Base-by-base conservation (phyloP, 2,113 vertebrate species). In the Myiagra hebetior region DNA sequence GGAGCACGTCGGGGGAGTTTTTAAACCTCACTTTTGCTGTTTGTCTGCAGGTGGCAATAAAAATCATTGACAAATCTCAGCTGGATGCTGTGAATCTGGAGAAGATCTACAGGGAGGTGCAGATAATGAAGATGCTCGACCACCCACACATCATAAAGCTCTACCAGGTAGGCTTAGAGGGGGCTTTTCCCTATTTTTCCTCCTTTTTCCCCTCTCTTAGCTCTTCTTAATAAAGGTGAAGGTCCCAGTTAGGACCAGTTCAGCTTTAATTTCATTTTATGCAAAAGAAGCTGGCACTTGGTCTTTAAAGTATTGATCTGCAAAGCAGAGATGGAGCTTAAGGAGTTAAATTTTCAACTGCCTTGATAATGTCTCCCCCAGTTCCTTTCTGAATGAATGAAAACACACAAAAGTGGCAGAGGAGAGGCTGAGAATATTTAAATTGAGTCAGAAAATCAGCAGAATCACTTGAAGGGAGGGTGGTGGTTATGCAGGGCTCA, bases 21-120 rank as follows among this genome's bases (percentile, higher is more conserved):
- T 57, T 30, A 7, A 47, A 39, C 22, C 42, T 92, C 26, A 1
- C 41, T 96, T 96, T 95, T 85, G 94, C 69, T 86, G 11, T 95
- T 97, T 41, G 47, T 91, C 84, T 97, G 73, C 98, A 99, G 99
- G 99, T 99, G 97, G 99, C 99, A 82, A 99, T 99, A 98, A 99
- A 99, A 98, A 99, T 99, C 96, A 99, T 99, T 31, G 99, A 99
- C 97, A 99, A 99, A 97, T 99, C 99, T 90, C 99, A 99, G 96
- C 98, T 99, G 97, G 99, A 99, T 96, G 99, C 99, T 57, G 99
- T 99, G 81, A 99, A 99, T 87, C 98, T 99, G 98, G 99, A 99
- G 98, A 99, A 99, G 97, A 99, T 99, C 97, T 99, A 99, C 97
- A 98, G 99, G 90, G 99, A 99, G 95, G 99, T 99, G 76, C 99